A percentile compares a stretch with the other conserved stretches of the same genome.
These are phyloP conservation scores for Drosophila biarmipes DNA, from an alignment of 1,140 invertebrate genomes.

Conservation along the genomic window DNA sequence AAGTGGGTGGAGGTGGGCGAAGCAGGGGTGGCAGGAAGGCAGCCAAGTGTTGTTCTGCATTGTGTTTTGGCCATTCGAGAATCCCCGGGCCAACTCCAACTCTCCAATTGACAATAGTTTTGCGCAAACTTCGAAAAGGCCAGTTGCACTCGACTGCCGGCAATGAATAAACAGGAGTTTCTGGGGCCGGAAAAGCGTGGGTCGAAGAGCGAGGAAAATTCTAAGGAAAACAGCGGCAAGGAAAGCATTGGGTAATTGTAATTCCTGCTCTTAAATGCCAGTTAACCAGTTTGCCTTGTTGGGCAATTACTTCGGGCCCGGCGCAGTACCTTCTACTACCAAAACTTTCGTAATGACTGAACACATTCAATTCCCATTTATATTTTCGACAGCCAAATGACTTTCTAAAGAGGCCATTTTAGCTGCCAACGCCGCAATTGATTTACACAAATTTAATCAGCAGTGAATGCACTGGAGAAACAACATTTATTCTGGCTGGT, in stretches of 20 bases:
- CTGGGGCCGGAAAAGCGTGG: constrained; percentile 22
- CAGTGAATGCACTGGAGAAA: constrained; percentile 1
- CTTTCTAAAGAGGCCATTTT: constrained; percentile 27
- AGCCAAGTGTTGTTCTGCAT: constrained; percentile 51
- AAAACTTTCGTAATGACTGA: constrained; percentile 60
- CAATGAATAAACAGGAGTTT: constrained; percentile 45
- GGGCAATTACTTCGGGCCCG: constrained; percentile 31
- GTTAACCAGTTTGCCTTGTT: constrained; percentile 29
- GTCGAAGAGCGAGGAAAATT: constrained; percentile 6
- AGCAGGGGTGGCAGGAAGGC: constrained; percentile 9
- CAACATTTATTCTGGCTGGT: neutral
- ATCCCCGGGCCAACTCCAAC: constrained; percentile 11
- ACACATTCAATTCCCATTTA: constrained; percentile 61
- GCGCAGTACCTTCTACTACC: neutral
- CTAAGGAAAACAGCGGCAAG: constrained; percentile 27
- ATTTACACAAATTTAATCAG: constrained; percentile 70
- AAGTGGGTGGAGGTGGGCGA: constrained; percentile 16
- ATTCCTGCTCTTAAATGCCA: constrained; percentile 48
- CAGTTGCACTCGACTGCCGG: constrained; percentile 47
- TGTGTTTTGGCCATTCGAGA: constrained; percentile 51
- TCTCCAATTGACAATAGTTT: constrained; percentile 62
- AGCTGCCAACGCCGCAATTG: constrained; percentile 17
- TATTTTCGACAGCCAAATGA: constrained; percentile 33
- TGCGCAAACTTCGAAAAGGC: constrained; percentile 35
- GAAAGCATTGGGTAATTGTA: constrained; percentile 55